These are phyloP conservation scores for Octopus sinensis DNA, from an alignment of 1,140 invertebrate species.

Conservation along the genomic window DNA sequence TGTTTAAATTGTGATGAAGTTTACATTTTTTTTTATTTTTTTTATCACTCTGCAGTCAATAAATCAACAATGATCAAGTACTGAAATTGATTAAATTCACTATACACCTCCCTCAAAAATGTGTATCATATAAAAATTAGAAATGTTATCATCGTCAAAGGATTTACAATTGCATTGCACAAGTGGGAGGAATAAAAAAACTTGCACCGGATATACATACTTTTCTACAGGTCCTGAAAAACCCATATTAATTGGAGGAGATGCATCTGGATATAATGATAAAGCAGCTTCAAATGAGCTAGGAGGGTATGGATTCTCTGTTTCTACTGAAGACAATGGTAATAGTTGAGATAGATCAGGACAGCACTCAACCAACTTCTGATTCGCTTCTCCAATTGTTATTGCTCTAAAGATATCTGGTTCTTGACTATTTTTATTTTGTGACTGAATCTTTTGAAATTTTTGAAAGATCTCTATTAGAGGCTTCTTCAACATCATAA, in stretches of 20 bases:
- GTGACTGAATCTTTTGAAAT: slow-evolving; percentile 25
- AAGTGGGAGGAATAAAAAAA: no score
- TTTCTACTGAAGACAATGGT: slow-evolving; percentile 28
- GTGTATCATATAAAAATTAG: no score
- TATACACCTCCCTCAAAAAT: no score
- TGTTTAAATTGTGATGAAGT: no score
- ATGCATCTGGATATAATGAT: slow-evolving; percentile 17
- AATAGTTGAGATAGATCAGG: slow-evolving; percentile 55
- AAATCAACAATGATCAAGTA: no score
- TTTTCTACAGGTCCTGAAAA: slow-evolving; percentile 46
- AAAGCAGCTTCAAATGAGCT: slow-evolving; percentile 26
- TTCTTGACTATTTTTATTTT: slow-evolving; percentile 1
- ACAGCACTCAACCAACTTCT: slow-evolving; percentile 74
- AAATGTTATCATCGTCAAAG: no score
- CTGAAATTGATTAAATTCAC: no score
- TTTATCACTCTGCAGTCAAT: no score
- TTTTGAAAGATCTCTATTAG: slow-evolving; percentile 67
- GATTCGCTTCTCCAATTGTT: slow-evolving; percentile 72
- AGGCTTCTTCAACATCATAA: slow-evolving; percentile 65
- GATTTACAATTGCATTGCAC: no score
- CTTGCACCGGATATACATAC: slow-evolving; percentile 26
- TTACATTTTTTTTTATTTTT: no score
- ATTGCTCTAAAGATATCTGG: slow-evolving; percentile 69
- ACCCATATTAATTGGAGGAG: slow-evolving; percentile 35
- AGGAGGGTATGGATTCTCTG: slow-evolving; percentile 43